A percentile compares a stretch with the other conserved stretches of the same genome.
These are phyloP conservation scores for Hyperoplus immaculatus DNA, from an alignment of 2,797 vertebrate genomes.

Conservation along the genomic window DNA sequence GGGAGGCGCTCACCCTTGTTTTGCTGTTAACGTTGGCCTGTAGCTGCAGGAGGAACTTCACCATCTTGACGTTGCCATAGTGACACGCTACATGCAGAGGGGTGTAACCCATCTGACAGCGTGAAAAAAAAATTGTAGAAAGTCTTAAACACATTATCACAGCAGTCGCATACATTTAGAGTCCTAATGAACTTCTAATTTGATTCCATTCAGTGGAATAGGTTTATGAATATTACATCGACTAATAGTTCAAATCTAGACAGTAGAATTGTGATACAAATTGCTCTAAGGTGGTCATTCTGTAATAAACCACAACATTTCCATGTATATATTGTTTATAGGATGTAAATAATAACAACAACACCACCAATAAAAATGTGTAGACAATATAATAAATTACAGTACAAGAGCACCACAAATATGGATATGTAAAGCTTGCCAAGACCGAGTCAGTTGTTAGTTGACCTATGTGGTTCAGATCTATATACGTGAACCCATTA, in stretches of 20 bases:
- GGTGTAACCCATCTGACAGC: slow-evolving; percentile 94
- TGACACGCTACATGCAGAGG: slow-evolving; percentile 95
- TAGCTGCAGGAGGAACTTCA: slow-evolving; percentile 95
- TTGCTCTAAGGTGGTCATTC: background rate
- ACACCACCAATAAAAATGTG: background rate
- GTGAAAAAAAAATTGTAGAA: slow-evolving; percentile 10
- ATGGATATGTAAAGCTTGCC: background rate
- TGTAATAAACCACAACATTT: slow-evolving; percentile 3
- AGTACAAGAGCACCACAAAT: background rate
- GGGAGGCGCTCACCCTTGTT: slow-evolving; percentile 89
- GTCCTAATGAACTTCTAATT: slow-evolving; percentile 38
- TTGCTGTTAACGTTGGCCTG: slow-evolving; percentile 95
- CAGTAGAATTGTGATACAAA: slow-evolving; percentile 14
- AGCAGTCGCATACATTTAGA: background rate
- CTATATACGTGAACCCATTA: background rate
- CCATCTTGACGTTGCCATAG: slow-evolving; percentile 97
- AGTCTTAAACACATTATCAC: background rate
- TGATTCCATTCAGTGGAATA: slow-evolving; percentile 24
- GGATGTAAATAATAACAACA: background rate
- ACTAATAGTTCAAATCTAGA: slow-evolving; percentile 21
- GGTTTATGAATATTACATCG: slow-evolving; percentile 45
- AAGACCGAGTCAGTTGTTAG: background rate
- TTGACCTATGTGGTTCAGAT: no score
- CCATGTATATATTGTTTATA: background rate
- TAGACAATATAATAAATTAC: background rate